Evolutionary conservation across 2,888 invertebrate genomes (phyloP).

Genomic region (Abscondita cerata): DNA sequence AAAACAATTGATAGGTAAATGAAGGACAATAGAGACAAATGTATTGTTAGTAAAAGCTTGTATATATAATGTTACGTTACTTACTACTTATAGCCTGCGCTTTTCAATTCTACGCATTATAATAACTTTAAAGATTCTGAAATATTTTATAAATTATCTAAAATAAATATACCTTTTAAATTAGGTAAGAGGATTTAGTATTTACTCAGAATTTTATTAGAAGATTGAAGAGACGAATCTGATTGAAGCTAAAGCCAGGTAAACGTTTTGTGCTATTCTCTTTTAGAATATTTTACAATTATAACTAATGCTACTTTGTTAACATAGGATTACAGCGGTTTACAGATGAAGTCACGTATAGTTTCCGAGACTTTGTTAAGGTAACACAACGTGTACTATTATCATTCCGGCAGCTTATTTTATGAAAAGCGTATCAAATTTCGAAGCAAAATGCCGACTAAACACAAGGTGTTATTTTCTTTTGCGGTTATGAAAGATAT

Average conservation of each 20-base stretch:
- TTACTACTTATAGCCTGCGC: too few relatives aligned
- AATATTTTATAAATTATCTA: background rate
- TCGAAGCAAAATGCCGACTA: slow-evolving; percentile 18
- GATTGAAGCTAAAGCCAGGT: slow-evolving; percentile 1
- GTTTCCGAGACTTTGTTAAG: slow-evolving; percentile 22
- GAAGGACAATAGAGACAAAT: too few relatives aligned
- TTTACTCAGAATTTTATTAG: background rate
- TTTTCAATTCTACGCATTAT: too few relatives aligned
- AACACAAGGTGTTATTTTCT: slow-evolving; percentile 19
- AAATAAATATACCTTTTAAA: background rate
- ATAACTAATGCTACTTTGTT: too few relatives aligned
- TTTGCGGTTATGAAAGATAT: slow-evolving; percentile 30
- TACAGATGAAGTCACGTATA: slow-evolving; percentile 20
- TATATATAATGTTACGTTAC: too few relatives aligned
- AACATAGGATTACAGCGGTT: slow-evolving; percentile 24
- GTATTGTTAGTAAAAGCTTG: too few relatives aligned
- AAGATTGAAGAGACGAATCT: background rate
- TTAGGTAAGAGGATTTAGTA: background rate
- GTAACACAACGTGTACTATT: slow-evolving; percentile 21
- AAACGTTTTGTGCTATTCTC: slow-evolving; percentile 1
- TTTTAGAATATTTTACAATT: too few relatives aligned
- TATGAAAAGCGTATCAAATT: slow-evolving; percentile 23
- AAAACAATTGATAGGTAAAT: too few relatives aligned
- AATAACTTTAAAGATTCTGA: too few relatives aligned
- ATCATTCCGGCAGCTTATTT: slow-evolving; percentile 21